A percentile compares a stretch with the other conserved stretches of the same genome.
Conservation (phyloP, 2,113 vertebrate species). For the Pluvialis apricaria region DNA sequence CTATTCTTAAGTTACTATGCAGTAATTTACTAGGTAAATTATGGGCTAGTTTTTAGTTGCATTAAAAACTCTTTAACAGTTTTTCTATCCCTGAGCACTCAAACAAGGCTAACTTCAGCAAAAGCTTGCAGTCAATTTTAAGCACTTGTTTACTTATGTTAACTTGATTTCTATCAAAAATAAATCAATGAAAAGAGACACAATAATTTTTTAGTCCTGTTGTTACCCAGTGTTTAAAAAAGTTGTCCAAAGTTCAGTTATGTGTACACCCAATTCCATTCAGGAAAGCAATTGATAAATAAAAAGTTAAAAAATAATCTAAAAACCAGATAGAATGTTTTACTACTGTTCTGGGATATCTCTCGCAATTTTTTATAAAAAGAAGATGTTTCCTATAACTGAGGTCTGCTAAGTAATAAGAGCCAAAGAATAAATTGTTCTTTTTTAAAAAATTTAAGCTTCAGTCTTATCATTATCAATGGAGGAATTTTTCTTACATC, state of each 20-base stretch:
- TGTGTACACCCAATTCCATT: background rate
- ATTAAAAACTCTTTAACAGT: background rate
- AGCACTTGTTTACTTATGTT: background rate
- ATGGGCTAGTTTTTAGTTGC: background rate
- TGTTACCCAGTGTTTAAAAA: background rate
- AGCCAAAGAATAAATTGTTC: background rate
- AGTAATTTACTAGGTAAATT: background rate
- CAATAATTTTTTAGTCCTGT: background rate
- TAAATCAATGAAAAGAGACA: background rate
- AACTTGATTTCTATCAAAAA: background rate
- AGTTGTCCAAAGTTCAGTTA: background rate
- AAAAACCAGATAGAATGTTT: background rate
- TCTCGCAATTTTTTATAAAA: background rate
- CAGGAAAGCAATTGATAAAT: background rate
- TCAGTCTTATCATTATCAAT: background rate
- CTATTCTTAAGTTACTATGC: background rate
- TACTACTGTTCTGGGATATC: background rate
- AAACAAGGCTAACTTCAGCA: background rate
- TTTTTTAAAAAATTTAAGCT: background rate
- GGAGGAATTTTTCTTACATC: background rate
- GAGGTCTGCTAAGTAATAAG: rapidly evolving
- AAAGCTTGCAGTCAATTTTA: background rate
- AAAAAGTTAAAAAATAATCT: background rate
- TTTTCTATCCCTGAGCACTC: background rate
- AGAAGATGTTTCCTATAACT: background rate